Evolutionary conservation across 2,888 invertebrate genomes (phyloP).

Genomic region (Eupelmus urozonus): DNA sequence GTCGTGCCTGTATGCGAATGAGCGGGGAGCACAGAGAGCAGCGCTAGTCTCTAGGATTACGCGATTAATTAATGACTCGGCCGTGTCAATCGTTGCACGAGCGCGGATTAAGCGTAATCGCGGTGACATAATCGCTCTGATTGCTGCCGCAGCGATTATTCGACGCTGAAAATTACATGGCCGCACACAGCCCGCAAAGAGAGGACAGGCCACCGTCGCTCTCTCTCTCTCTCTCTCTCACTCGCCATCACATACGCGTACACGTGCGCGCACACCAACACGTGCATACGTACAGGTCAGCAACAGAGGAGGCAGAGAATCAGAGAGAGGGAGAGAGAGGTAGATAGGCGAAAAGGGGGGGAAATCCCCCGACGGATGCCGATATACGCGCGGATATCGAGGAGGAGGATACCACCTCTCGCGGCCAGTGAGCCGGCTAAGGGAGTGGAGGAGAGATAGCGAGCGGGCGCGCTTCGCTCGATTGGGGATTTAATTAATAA

Average conservation of each 20-base stretch:
- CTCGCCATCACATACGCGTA: too few species aligned
- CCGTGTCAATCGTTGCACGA: constrained; percentile 68
- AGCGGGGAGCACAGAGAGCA: constrained; percentile 18
- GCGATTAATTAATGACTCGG: constrained; percentile 72
- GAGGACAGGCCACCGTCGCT: neutral
- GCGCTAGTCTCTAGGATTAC: constrained; percentile 63
- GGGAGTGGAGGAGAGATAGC: constrained; percentile 18
- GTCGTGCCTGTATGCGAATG: constrained; percentile 30
- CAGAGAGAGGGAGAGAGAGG: neutral
- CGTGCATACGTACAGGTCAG: too few species aligned
- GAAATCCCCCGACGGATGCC: constrained; percentile 26
- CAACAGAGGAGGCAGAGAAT: neutral
- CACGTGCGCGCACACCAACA: too few species aligned
- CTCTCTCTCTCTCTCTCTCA: too few species aligned
- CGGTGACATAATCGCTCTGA: constrained; percentile 72
- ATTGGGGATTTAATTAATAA: constrained; percentile 60
- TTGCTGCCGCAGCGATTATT: constrained; percentile 68
- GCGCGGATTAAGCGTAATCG: constrained; percentile 68
- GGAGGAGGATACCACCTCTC: constrained; percentile 28
- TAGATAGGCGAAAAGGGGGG: constrained; percentile 10
- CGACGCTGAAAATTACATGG: constrained; percentile 68
- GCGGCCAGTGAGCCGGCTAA: constrained; percentile 11
- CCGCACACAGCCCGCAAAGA: constrained; percentile 54
- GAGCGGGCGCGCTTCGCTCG: constrained; percentile 23
- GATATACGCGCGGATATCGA: constrained; percentile 25